Conservation (phyloP, 2,797 vertebrate genomes). For the Aselliscus stoliczkanus region DNA sequence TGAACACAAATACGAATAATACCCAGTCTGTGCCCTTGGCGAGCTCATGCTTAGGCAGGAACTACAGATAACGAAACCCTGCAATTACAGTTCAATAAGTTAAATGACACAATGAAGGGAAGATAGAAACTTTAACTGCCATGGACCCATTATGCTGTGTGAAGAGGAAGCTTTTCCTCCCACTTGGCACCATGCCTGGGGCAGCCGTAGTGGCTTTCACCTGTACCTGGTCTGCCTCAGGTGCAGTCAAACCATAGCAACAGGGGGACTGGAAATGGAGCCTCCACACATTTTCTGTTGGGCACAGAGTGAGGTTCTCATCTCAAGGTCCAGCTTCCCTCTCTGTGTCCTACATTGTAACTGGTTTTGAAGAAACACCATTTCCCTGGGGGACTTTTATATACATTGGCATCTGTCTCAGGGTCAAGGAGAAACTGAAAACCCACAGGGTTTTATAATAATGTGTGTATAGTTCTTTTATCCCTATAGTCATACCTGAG, state of each 20-base stretch:
- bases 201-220: neutral
- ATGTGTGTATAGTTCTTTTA: neutral
- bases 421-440: neutral
- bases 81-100: constrained; percentile 18
- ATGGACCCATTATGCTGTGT: neutral
- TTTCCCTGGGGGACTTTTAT: neutral
- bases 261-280: fast-evolving
- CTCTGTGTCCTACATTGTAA: neutral
- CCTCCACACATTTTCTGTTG: neutral
- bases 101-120: neutral
- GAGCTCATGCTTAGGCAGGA: neutral
- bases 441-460: neutral
- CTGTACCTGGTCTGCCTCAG: neutral
- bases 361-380: neutral
- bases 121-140: neutral
- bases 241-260: neutral
- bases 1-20: constrained; percentile 11
- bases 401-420: neutral
- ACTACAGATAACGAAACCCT: neutral
- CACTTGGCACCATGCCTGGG: neutral
- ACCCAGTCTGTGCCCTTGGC: neutral
- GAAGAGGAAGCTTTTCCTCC: neutral
- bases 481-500: too few relatives aligned
- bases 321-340: neutral
- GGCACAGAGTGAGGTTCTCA: neutral